Evolutionary conservation across 2,113 vertebrate species (phyloP), one percentile per base, ranked within the genome.

Genomic region (Ophiodon elongatus): DNA sequence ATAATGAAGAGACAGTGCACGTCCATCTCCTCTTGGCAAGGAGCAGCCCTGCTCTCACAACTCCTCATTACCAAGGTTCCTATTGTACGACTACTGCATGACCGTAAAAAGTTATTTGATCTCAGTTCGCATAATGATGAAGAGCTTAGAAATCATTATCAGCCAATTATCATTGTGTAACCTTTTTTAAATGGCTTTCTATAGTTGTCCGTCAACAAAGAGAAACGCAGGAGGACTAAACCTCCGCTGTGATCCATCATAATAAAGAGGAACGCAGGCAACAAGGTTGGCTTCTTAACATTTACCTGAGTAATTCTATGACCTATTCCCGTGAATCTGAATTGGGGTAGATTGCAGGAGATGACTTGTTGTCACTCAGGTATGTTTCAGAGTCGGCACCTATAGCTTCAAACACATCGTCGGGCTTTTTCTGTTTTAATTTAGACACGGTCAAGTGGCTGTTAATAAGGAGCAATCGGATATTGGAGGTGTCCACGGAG

Each of bases 391-490:
- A 50, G n/a, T 35, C 33, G 11, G 35, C 62, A n/a, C 13, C 2
- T 11, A 0, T 21, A 3, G 13, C 8, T 0, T 0, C 21, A 25
- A 64, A 27, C 21, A 23, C 14, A 3, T 17, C 2, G 1, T 77
- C 45, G 2, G 14, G 23, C 33, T 76, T 31, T 62, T 35, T 23
- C 25, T 79, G 17, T 64, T 73, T 43, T 2, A 39, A 52, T 62
- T 65, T 14, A 21, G 47, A 50, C 33, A 4, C 11, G 73, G 29
- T 75, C 43, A 81, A 82, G 70, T 60, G 69, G 7, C 54, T 65
- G 73, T 75, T 81, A 81, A 35, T 69, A 57, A 86, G 62, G 45
- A 82, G 62, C 59, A 52, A 72, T 82, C 83, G 73, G 82, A 84
- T 84, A 79, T 39, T 25, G 47, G 64, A 88, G 79, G 56, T 60